Conservation (phyloP, 37 sponge, comb jelly and placozoan species). For the Agelas oroides region DNA sequence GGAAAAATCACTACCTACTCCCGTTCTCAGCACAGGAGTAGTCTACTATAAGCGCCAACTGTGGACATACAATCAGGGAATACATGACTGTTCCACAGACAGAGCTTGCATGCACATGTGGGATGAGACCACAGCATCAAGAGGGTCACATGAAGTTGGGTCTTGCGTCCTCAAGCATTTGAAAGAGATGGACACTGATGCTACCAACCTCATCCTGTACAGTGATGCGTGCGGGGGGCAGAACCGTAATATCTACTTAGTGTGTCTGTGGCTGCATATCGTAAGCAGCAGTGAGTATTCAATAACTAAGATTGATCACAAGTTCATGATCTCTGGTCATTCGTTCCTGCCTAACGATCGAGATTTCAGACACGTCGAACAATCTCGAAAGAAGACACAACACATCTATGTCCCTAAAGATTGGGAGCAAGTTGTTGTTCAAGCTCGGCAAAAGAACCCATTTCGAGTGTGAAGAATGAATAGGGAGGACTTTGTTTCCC, state of each 20-base stretch:
- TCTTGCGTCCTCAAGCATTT: constrained; percentile 2
- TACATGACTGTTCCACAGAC: constrained; percentile 16
- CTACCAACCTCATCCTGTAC: constrained; percentile 15
- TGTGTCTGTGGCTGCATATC: constrained; percentile 30
- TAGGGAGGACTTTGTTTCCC: constrained; percentile 11
- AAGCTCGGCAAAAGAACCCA: constrained; percentile 4
- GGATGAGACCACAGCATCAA: constrained; percentile 29
- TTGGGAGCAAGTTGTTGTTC: constrained; percentile 20
- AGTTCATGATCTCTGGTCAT: constrained; percentile 50
- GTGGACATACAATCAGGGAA: constrained; percentile 51
- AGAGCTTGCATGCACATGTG: constrained; percentile 44
- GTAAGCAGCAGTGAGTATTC: constrained; percentile 22
- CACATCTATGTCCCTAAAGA: constrained; percentile 45
- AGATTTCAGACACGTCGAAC: constrained; percentile 30
- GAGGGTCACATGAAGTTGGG: constrained; percentile 38
- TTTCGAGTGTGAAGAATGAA: neutral
- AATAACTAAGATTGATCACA: constrained; percentile 40
- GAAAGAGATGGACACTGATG: neutral
- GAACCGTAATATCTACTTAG: constrained; percentile 29
- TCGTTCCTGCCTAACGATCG: constrained; percentile 49
- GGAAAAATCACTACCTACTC: constrained; percentile 34
- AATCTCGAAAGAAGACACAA: neutral
- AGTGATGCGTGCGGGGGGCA: constrained; percentile 47
- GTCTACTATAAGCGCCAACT: constrained; percentile 45
- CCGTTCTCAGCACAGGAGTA: constrained; percentile 12